Evolutionary conservation across 2,113 vertebrate species (phyloP), one percentile per base, ranked within the genome.

Genomic region (Aythya baeri): DNA sequence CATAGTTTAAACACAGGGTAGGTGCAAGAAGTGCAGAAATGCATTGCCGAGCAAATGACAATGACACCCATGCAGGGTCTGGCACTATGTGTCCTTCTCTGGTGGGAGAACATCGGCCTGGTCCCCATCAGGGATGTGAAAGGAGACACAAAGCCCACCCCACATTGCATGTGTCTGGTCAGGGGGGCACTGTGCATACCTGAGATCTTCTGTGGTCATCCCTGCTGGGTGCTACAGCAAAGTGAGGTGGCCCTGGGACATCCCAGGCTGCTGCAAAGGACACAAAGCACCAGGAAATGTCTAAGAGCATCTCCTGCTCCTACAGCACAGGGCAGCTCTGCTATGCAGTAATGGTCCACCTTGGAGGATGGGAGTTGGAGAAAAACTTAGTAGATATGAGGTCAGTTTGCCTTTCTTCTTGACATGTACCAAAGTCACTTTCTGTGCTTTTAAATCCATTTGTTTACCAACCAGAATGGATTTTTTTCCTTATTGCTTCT

Each of bases 81-180:
- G 66, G 46, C 2, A 0, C 74, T 44, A 31, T 3, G 26, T 65
- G 58, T 65, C 34, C 32, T 67, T 58, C 58, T 65, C 38, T 4
- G 4, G 31, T 3, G 74, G 61, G 11, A 62, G 25, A 25, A 86
- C 76, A 27, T 50, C 22, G 38, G 25, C 15, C 34, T 31, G 13
- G 17, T 78, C 59, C 21, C 15, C 8, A 1, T 1, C 4, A 2
- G 1, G 6, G 16, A 22, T 34, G 17, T 15, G 44, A 54, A 41
- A 38, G 67, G 23, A 80, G 21, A 73, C 54, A 44, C 12, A 29
- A 7, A 63, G 59, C 5, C 17, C 29, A 49, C 5, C 13, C n/a
- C 25, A 38, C 5, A 4, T 4, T 7, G n/a, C 11, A 31, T 0
- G 1, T 5, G 9, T 46, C 73, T 5, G 1, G 17, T 23, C 46